Percentiles rank a stretch among this genome's conserved stretches.
Evolutionary conservation across 1,140 invertebrate species (phyloP).

Genomic region (Zaprionus capensis): DNA sequence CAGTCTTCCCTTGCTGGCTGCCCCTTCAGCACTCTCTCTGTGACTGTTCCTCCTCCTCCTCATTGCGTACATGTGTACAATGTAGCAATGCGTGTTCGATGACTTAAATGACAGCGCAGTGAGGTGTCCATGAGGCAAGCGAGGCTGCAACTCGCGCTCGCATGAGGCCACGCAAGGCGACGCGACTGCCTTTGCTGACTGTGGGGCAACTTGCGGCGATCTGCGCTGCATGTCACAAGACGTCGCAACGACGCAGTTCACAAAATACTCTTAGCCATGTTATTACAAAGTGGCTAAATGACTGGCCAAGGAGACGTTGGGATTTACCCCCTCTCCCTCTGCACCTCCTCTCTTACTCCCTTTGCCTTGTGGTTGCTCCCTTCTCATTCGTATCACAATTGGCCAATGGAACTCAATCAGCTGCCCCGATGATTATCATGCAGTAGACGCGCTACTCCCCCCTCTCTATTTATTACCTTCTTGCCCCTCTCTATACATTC

Average conservation of each 20-base stretch:
- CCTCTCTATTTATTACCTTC: too few species aligned
- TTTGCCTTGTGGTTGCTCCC: neutral
- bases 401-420: constrained; percentile 31
- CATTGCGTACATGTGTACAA: constrained; percentile 58
- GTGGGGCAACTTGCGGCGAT: neutral
- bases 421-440: constrained; percentile 16
- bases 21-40: neutral
- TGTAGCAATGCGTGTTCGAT: constrained; percentile 84
- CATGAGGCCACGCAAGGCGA: constrained; percentile 17
- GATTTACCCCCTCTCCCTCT: neutral
- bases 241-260: constrained; percentile 45
- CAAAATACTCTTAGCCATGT: constrained; percentile 80
- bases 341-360: neutral
- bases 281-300: constrained; percentile 79
- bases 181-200: neutral
- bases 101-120: constrained; percentile 78
- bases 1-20: neutral
- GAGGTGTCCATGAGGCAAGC: constrained; percentile 4
- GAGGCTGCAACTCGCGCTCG: too few species aligned
- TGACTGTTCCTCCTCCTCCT: neutral
- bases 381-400: neutral
- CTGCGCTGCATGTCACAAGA: neutral
- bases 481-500: too few species aligned
- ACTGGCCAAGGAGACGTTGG: constrained; percentile 25
- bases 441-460: neutral